Conservation (phyloP, 2,113 vertebrate species). For the Gavialis gangeticus region DNA sequence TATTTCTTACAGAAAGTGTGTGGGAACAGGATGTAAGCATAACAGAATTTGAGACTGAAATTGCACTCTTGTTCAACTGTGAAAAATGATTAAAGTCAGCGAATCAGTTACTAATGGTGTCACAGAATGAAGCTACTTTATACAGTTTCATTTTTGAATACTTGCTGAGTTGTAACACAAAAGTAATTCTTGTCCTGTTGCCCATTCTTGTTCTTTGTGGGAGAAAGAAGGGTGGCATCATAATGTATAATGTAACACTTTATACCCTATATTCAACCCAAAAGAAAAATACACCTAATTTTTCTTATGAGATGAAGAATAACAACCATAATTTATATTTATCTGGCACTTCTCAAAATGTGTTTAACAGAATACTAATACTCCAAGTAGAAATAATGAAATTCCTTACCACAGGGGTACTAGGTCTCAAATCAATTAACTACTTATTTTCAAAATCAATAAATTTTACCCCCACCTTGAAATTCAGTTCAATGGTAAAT, state of each 20-base stretch:
- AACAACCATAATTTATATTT: not conserved
- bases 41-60: slow-evolving; percentile 5
- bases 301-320: not conserved
- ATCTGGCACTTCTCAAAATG: not conserved
- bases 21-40: not conserved
- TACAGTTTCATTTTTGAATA: not conserved
- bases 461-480: not conserved
- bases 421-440: not conserved
- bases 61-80: not conserved
- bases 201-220: not conserved
- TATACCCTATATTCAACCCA: not conserved
- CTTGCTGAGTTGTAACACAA: not conserved
- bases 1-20: not conserved
- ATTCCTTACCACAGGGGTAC: not conserved
- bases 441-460: not conserved
- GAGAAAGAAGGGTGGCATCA: not conserved
- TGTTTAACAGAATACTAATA: not conserved
- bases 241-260: not conserved
- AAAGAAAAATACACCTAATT: not conserved
- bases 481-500: not conserved
- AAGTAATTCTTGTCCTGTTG: not conserved
- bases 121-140: not conserved
- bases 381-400: not conserved
- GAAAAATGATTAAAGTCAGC: not conserved
- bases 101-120: not conserved